These are phyloP conservation scores for Nudaria mundana DNA, from an alignment of 2,888 invertebrate species.

Conservation along the genomic window DNA sequence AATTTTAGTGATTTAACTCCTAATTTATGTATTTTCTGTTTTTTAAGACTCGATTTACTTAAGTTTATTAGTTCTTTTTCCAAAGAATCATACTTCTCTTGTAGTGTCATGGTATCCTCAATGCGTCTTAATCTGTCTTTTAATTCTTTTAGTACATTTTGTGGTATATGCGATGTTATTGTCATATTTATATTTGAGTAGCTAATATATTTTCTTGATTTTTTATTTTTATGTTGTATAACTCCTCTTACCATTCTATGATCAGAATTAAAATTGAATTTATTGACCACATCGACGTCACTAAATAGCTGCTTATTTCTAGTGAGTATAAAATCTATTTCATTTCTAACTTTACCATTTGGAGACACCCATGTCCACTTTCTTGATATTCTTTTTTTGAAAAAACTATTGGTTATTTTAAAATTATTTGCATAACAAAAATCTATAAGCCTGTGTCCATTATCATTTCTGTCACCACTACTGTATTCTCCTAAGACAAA, in stretches of 20 bases:
- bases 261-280: not conserved
- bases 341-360: not conserved
- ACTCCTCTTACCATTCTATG: not conserved
- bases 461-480: not conserved
- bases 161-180: not conserved
- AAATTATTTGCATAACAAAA: not conserved
- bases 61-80: not conserved
- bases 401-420: conserved; percentile 2
- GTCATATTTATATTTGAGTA: too few relatives aligned
- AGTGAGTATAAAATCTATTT: not conserved
- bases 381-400: not conserved
- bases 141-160: not conserved
- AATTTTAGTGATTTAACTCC: not conserved
- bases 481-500: conserved; percentile 1
- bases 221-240: too few relatives aligned
- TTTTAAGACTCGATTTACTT: too few relatives aligned
- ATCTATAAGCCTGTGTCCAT: not conserved
- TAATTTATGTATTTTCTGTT: too few relatives aligned
- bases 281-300: not conserved
- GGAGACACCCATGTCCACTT: conserved; percentile 4
- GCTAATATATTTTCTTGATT: too few relatives aligned
- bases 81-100: conserved; percentile 2
- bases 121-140: not conserved
- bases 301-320: not conserved
- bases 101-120: not conserved